phyloP scores from a whole-genome alignment of 2,113 vertebrate genomes.

The Cyprinodon brontotheroides region DNA sequence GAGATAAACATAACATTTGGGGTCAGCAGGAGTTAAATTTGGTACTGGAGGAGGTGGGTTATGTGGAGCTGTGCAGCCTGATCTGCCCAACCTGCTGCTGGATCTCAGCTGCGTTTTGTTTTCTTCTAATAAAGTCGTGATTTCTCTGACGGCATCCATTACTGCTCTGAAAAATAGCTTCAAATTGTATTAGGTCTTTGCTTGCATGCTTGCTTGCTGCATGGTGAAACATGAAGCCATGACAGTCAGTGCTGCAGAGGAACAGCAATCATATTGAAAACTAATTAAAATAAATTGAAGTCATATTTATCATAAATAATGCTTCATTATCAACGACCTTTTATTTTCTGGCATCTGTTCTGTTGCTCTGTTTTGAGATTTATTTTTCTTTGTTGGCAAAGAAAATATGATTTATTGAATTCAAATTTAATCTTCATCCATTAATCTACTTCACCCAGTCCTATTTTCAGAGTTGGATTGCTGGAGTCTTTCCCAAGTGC shows the following conservation, averaged over 20 bases:
- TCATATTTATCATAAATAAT: not conserved
- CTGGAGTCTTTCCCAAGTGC: conserved; percentile 9
- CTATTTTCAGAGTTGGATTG: not conserved
- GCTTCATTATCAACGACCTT: not conserved
- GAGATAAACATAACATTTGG: not conserved
- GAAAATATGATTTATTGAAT: conserved; percentile 10
- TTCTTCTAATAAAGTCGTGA: conserved; percentile 37
- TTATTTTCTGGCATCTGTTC: not conserved
- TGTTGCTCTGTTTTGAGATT: not conserved
- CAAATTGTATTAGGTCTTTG: conserved; percentile 40
- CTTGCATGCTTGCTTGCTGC: conserved; percentile 11
- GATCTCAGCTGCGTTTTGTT: conserved; percentile 29
- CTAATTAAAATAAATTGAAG: conserved; percentile 19
- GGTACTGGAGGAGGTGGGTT: not conserved
- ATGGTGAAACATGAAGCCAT: conserved; percentile 15
- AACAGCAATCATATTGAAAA: conserved; percentile 15
- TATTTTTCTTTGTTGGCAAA: not conserved
- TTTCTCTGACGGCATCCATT: conserved; percentile 43
- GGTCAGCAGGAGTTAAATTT: not conserved
- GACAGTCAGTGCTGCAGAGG: conserved; percentile 9
- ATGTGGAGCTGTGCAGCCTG: conserved; percentile 6
- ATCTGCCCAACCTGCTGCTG: conserved; percentile 5
- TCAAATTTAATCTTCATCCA: conserved; percentile 3
- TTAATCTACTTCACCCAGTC: not conserved
- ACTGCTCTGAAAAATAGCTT: conserved; percentile 34